These are phyloP conservation scores for Lagodon rhomboides DNA, from an alignment of 2,797 vertebrate species.

Conservation along the genomic window DNA sequence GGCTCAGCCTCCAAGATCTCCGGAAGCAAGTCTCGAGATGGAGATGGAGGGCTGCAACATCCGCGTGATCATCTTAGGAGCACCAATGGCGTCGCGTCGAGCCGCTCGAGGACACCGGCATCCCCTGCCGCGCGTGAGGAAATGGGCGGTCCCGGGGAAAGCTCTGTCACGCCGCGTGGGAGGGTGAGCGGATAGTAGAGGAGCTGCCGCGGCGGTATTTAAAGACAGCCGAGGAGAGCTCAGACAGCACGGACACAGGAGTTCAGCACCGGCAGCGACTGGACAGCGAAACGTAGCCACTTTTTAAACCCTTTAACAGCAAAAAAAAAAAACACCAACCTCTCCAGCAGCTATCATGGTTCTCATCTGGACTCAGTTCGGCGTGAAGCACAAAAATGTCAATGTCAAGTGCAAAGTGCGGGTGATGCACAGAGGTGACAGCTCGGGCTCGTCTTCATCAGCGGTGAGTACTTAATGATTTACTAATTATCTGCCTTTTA, in stretches of 20 bases:
- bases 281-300: conserved; percentile 74
- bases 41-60: conserved; percentile 82
- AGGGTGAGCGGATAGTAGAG: conserved; percentile 63
- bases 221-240: conserved; percentile 62
- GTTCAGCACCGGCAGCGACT: conserved; percentile 75
- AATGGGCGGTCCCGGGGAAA: conserved; percentile 82
- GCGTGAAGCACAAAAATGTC: conserved; percentile 87
- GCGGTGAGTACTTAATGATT: conserved; percentile 82
- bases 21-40: conserved; percentile 85
- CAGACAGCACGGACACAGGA: conserved; percentile 36
- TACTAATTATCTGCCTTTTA: neutral
- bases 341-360: conserved; percentile 77
- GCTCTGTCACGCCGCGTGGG: conserved; percentile 85
- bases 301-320: too few species aligned
- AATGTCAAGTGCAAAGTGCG: conserved; percentile 88
- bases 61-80: conserved; percentile 70
- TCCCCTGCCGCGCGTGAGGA: conserved; percentile 78
- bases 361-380: conserved; percentile 89
- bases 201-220: conserved; percentile 74
- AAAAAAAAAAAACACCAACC: neutral
- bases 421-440: conserved; percentile 86
- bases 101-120: conserved; percentile 74
- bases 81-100: conserved; percentile 68
- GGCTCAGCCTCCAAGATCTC: conserved; percentile 78
- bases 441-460: conserved; percentile 81